A percentile compares a stretch with the other conserved stretches of the same genome.
These are phyloP conservation scores for Drosophila virilis DNA, from an alignment of 1,140 invertebrate genomes.

Conservation along the genomic window DNA sequence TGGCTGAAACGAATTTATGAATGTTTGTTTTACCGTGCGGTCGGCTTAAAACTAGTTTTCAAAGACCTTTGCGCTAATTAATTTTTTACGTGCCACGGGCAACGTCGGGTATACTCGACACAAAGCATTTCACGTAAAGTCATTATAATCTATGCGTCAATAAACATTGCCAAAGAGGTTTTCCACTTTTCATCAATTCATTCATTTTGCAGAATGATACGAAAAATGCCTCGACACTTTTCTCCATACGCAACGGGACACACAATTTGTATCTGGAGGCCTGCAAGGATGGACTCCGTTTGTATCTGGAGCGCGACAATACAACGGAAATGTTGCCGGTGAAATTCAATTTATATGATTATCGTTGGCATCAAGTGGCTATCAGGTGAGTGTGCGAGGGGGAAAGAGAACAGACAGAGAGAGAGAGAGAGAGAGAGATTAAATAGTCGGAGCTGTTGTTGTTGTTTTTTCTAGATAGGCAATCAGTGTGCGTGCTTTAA, in stretches of 20 bases:
- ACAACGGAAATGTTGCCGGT: conserved; percentile 83
- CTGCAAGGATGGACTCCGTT: conserved; percentile 75
- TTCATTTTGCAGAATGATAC: conserved; percentile 70
- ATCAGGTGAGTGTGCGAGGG: conserved; percentile 67
- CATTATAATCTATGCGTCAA: too few relatives aligned
- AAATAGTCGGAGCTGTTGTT: conserved; percentile 16
- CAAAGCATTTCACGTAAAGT: too few relatives aligned
- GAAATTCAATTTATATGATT: conserved; percentile 84
- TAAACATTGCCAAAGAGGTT: not conserved
- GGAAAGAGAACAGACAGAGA: not conserved
- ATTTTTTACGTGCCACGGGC: too few relatives aligned
- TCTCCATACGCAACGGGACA: conserved; percentile 78
- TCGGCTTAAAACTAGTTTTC: too few relatives aligned
- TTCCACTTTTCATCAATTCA: not conserved
- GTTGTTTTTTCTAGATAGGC: conserved; percentile 50
- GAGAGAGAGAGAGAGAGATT: not conserved
- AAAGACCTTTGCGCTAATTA: too few relatives aligned
- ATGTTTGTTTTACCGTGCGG: too few relatives aligned
- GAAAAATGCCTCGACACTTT: conserved; percentile 72
- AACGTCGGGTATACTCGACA: too few relatives aligned
- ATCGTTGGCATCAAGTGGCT: conserved; percentile 84
- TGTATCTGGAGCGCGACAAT: conserved; percentile 81
- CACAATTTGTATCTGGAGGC: conserved; percentile 83
- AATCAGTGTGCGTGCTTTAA: conserved; percentile 34
- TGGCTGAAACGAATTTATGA: too few relatives aligned